A percentile compares a stretch with the other conserved stretches of the same genome.
Evolutionary conservation across 2,888 invertebrate species (phyloP).

Genomic region (Copidosoma aretas): DNA sequence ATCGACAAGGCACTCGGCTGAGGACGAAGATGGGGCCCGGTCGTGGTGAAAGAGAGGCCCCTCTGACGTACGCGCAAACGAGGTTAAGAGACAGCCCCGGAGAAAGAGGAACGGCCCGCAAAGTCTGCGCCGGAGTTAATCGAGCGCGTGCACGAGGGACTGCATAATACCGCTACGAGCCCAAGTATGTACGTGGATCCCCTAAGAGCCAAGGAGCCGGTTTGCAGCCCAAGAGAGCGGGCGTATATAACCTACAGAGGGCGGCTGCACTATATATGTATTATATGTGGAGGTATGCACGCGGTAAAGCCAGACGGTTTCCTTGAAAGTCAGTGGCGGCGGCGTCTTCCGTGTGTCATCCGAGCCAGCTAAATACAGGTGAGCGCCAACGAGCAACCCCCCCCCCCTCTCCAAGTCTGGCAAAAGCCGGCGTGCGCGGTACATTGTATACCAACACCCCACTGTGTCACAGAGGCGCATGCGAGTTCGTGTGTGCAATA

Average conservation of each 20-base stretch:
- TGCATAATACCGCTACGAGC: too few species aligned
- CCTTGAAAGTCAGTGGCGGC: not conserved
- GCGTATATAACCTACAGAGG: too few species aligned
- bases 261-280: too few species aligned
- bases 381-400: too few species aligned
- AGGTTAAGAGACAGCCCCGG: conserved; percentile 1
- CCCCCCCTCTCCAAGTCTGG: not conserved
- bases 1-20: conserved; percentile 11
- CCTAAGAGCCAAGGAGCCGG: conserved; percentile 1
- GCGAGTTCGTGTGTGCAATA: not conserved
- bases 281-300: too few species aligned
- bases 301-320: not conserved
- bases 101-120: conserved; percentile 23
- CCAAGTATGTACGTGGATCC: not conserved
- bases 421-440: too few species aligned
- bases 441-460: too few species aligned
- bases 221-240: not conserved
- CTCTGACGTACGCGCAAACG: conserved; percentile 12
- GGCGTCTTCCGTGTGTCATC: conserved; percentile 9
- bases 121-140: conserved; percentile 34
- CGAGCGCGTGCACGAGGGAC: conserved; percentile 16
- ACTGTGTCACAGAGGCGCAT: too few species aligned
- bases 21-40: too few species aligned
- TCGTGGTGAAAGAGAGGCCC: not conserved
- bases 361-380: not conserved